phyloP scores from a whole-genome alignment of 2,113 vertebrate species.

The Orthonyx spaldingii region DNA sequence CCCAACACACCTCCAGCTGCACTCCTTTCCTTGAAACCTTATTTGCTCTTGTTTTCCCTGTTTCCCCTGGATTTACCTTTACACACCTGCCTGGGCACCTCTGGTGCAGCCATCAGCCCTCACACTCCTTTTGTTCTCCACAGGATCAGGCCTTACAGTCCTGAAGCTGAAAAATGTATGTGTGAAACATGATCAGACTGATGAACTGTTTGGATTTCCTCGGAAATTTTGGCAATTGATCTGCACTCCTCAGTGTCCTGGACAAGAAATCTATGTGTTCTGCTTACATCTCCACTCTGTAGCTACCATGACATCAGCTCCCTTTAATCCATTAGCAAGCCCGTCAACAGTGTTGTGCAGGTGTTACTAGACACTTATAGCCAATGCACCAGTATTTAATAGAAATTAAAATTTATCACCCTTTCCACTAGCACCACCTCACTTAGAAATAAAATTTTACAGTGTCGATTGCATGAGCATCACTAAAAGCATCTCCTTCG shows the following conservation, averaged over 20 bases:
- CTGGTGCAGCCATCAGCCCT: background rate
- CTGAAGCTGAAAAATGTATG: background rate
- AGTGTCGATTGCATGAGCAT: background rate
- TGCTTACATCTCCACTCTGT: background rate
- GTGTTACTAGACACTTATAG: background rate
- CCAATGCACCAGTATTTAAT: background rate
- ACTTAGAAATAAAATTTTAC: constrained; percentile 9
- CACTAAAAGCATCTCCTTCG: background rate
- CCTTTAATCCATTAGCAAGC: background rate
- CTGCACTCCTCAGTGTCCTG: background rate
- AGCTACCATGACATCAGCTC: background rate
- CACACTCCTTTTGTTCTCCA: background rate
- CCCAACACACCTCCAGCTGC: background rate
- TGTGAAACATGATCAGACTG: background rate
- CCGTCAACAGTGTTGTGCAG: background rate
- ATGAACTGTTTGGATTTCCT: background rate
- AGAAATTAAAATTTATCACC: constrained; percentile 28
- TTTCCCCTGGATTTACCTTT: background rate
- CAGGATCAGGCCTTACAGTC: background rate
- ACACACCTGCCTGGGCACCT: background rate
- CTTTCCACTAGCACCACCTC: background rate
- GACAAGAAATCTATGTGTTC: background rate
- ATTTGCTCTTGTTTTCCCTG: background rate
- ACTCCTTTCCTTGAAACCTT: background rate
- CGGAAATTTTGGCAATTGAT: background rate